Percentiles rank a stretch among this genome's conserved stretches.
phyloP scores from a whole-genome alignment of 2,797 vertebrate species.

The Phalanger gymnotis region DNA sequence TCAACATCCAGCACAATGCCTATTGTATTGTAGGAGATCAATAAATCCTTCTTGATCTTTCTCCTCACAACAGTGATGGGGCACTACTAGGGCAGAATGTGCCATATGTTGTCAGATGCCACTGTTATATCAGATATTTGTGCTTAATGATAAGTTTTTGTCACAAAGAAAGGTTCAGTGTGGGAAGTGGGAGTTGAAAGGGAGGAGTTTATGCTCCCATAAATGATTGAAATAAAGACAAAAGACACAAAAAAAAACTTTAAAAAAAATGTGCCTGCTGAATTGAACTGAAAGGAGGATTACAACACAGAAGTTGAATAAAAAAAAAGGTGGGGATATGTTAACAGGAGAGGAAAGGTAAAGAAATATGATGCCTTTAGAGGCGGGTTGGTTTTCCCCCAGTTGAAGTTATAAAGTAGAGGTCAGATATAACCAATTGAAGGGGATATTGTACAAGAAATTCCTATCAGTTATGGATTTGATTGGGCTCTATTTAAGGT shows the following conservation, averaged over 20 bases:
- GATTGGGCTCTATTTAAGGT: neutral
- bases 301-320: neutral
- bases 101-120: neutral
- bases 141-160: neutral
- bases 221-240: neutral
- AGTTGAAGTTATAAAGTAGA: neutral
- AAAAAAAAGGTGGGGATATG: neutral
- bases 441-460: neutral
- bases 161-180: neutral
- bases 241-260: neutral
- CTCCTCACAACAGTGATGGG: neutral
- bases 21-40: neutral
- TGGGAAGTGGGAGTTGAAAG: neutral
- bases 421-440: neutral
- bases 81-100: neutral
- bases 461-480: neutral
- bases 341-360: neutral
- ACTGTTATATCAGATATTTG: neutral
- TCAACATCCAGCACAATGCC: neutral
- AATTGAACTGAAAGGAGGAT: neutral
- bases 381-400: neutral
- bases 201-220: neutral
- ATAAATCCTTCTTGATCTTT: neutral
- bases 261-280: neutral
- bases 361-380: neutral